phyloP scores from a whole-genome alignment of 2,113 vertebrate species.

The Xenopus borealis region DNA sequence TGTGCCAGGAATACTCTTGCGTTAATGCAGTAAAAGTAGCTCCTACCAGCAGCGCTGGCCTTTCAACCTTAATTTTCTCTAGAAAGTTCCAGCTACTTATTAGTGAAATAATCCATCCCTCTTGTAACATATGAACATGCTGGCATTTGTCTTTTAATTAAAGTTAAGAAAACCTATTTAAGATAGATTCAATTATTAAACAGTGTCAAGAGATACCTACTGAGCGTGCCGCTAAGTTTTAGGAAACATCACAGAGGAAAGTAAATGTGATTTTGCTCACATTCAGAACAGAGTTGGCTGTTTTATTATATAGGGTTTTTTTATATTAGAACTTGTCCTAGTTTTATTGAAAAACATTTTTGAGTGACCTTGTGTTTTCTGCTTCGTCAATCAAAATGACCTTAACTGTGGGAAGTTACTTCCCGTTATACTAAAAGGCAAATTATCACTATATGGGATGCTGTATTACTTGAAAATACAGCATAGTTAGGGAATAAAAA shows the following conservation, averaged over 20 bases:
- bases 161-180: conserved; percentile 15
- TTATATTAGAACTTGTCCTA: no score
- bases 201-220: background rate
- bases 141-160: conserved; percentile 23
- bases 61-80: background rate
- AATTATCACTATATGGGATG: no score
- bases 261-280: background rate
- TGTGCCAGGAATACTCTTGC: background rate
- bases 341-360: no score
- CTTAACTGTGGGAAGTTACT: no score
- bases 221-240: background rate
- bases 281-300: no score
- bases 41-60: background rate
- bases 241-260: conserved; percentile 2
- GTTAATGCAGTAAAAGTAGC: background rate
- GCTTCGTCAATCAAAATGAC: no score
- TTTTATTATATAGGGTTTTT: no score
- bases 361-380: no score
- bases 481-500: no score
- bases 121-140: background rate
- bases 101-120: background rate
- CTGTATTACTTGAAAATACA: no score
- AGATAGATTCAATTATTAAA: conserved; percentile 3
- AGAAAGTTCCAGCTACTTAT: background rate
- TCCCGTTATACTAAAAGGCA: no score